These are phyloP conservation scores for Silurus aristotelis DNA, from an alignment of 2,797 vertebrate genomes.

Conservation along the genomic window DNA sequence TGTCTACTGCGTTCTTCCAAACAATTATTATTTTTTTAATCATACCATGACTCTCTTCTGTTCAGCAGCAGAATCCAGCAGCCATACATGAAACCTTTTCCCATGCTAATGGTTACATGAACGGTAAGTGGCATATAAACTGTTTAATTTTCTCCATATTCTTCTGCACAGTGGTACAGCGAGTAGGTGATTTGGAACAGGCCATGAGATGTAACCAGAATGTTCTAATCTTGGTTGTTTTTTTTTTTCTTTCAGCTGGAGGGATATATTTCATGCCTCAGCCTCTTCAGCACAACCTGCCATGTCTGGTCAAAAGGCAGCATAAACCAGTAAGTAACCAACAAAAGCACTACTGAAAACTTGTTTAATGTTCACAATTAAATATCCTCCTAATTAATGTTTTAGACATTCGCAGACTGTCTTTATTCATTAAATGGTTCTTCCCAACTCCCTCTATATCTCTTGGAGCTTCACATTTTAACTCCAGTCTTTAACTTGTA, in stretches of 20 bases:
- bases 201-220: not conserved
- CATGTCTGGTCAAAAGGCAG: not conserved
- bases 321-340: not conserved
- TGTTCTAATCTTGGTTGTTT: not conserved
- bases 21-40: no score
- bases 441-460: not conserved
- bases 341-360: not conserved
- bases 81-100: not conserved
- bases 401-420: no score
- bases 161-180: not conserved
- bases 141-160: not conserved
- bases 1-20: no score
- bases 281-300: not conserved
- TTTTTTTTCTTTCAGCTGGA: not conserved
- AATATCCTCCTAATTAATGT: no score
- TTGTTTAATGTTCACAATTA: not conserved
- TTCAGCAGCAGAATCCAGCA: not conserved
- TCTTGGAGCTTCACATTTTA: not conserved
- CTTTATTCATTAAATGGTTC: not conserved
- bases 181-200: not conserved
- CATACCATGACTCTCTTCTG: not conserved
- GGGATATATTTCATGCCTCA: not conserved
- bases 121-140: not conserved
- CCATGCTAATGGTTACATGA: not conserved
- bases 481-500: not conserved